Percentiles rank a stretch among this genome's conserved stretches.
Conservation (phyloP, 2,113 vertebrate genomes). For the Carollia perspicillata region DNA sequence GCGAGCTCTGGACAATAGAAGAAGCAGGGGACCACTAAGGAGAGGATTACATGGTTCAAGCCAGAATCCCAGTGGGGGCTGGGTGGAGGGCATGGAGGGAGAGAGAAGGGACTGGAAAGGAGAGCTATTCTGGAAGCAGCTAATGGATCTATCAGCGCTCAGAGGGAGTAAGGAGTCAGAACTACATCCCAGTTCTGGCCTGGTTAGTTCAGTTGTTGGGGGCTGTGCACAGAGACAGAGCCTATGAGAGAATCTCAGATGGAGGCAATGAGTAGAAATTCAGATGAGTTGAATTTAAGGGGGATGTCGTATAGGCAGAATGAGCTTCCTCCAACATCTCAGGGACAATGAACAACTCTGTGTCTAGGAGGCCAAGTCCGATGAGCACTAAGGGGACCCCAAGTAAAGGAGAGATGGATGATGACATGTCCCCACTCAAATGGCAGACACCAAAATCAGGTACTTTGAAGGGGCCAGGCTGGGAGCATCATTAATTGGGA, state of each 20-base stretch:
- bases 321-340: background rate
- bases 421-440: background rate
- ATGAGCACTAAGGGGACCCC: rapidly evolving
- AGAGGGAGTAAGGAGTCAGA: background rate
- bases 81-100: rapidly evolving
- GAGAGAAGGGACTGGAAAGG: background rate
- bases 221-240: background rate
- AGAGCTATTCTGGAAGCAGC: background rate
- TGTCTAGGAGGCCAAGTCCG: background rate
- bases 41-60: background rate
- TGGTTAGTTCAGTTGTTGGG: rapidly evolving
- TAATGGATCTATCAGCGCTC: background rate
- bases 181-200: too few species aligned
- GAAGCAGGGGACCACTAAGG: background rate
- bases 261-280: too few species aligned
- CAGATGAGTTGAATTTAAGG: background rate
- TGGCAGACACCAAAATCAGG: background rate
- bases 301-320: background rate
- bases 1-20: rapidly evolving
- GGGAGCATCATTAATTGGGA: too few species aligned
- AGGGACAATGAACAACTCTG: background rate
- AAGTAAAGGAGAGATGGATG: background rate
- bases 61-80: background rate
- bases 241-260: rapidly evolving
- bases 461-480: background rate